Base-by-base conservation (phyloP, 2,888 invertebrate species). In the Ormyrus rosae region DNA sequence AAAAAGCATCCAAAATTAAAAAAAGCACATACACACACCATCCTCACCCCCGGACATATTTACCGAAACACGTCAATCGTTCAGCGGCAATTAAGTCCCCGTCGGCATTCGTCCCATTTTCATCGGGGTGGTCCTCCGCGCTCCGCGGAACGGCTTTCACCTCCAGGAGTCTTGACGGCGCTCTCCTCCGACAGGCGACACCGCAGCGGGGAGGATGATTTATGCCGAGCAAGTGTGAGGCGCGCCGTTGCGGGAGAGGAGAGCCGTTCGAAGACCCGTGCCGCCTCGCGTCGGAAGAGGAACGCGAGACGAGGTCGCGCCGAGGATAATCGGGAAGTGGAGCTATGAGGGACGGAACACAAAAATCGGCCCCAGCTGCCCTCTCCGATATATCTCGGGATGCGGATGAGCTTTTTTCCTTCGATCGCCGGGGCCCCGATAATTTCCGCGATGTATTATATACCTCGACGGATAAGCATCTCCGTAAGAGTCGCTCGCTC, bases 201-300 rank as follows among this genome's bases (percentile, higher is more conserved):
- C 19, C 34, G 51, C 50, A 61, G 68, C 60, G 50, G 50, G 51
- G 5, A 34, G 69, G 8, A 11, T 76, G 77, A 81, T 72, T 81
- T 76, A 77, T 77, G 68, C 63, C 55, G 50, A 55, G 69, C 81
- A 72, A 78, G 72, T 81, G 71, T 56, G 19, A 19, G 19, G 19
- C 19, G 19, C 19, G 19, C 19, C 63, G 10, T 19, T 19, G 80
- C 51, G 67, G 48, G 65, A 64, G 70, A 71, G 19, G 19, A 19
- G 72, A 80, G 3, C 19, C 19, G 19, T 1, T 19, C 19, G 19
- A 19, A 19, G 19, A 19, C 19, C 1, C 19, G 13, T 46, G 19
- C 7, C 48, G 58, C 13, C 13, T 58, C 10, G 34, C 51, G 2
- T 45, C 7, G 8, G 58, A 61, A 50, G 53, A 19, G 58, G 19